Percentiles rank a stretch among this genome's conserved stretches.
Evolutionary conservation across 2,113 vertebrate genomes (phyloP).

Genomic region (Glaucidium brasilianum): DNA sequence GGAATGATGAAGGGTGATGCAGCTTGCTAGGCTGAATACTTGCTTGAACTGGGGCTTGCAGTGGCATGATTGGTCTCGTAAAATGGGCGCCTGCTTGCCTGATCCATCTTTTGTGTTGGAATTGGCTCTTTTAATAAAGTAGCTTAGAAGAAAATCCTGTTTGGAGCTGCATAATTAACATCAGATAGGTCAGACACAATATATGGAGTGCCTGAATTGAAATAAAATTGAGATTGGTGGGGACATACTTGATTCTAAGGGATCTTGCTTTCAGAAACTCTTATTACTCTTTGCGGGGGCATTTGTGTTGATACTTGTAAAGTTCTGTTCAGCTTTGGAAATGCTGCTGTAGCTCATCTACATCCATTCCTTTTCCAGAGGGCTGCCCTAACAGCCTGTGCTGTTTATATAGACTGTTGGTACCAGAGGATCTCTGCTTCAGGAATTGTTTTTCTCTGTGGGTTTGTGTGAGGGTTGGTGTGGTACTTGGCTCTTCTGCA

Average conservation of each 20-base stretch:
- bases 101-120: neutral
- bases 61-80: neutral
- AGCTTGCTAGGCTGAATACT: neutral
- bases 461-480: rapidly evolving
- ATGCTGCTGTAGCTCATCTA: neutral
- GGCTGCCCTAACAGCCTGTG: neutral
- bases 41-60: neutral
- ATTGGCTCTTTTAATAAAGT: neutral
- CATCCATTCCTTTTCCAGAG: neutral
- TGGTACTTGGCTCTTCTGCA: rapidly evolving
- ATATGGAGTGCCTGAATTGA: neutral
- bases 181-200: neutral
- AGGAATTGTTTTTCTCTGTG: neutral
- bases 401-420: neutral
- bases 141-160: neutral
- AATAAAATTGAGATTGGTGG: neutral
- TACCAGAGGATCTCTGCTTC: neutral
- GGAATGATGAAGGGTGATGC: neutral
- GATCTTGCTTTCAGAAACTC: neutral
- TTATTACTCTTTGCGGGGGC: neutral
- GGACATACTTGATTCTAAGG: neutral
- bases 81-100: neutral
- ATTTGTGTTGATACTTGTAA: neutral
- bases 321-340: neutral
- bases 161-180: neutral